Evolutionary conservation across 2,113 vertebrate genomes (phyloP).

Genomic region (Hippopotamus amphibius): DNA sequence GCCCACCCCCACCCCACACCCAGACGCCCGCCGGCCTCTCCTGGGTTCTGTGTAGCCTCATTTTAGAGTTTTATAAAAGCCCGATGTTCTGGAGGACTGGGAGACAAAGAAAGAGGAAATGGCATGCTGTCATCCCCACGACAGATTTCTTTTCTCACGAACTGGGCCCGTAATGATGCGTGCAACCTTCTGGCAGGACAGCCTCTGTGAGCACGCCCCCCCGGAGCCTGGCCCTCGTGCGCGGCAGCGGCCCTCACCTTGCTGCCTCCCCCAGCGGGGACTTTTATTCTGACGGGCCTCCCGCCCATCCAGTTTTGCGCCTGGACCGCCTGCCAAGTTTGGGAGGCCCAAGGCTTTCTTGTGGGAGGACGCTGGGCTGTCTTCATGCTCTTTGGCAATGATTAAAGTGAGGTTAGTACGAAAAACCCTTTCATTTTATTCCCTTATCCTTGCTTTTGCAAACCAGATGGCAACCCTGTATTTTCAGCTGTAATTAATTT

Average conservation of each 20-base stretch:
- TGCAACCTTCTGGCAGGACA: slow-evolving; percentile 32
- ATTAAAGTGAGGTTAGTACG: slow-evolving; percentile 90
- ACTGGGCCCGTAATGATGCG: slow-evolving; percentile 22
- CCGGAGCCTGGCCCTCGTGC: not conserved
- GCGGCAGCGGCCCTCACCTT: slow-evolving; percentile 9
- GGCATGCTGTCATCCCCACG: slow-evolving; percentile 20
- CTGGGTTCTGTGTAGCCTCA: not conserved
- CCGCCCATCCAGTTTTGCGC: slow-evolving; percentile 55
- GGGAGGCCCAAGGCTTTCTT: slow-evolving; percentile 88
- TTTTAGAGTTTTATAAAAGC: slow-evolving; percentile 57
- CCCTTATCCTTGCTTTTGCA: slow-evolving; percentile 81
- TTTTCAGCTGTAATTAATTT: slow-evolving; percentile 87
- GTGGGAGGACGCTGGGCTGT: slow-evolving; percentile 89
- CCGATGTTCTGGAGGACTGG: slow-evolving; percentile 34
- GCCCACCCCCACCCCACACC: rapidly evolving
- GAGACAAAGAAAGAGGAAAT: slow-evolving; percentile 74
- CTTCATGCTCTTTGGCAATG: slow-evolving; percentile 89
- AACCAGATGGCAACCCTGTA: slow-evolving; percentile 85
- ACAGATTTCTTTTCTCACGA: slow-evolving; percentile 19
- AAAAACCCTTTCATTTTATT: slow-evolving; percentile 82
- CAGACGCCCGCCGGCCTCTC: not conserved
- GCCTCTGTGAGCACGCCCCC: not conserved
- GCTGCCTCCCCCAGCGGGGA: slow-evolving; percentile 54
- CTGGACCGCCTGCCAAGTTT: slow-evolving; percentile 84
- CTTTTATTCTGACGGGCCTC: slow-evolving; percentile 87